A percentile compares a stretch with the other conserved stretches of the same genome.
These are phyloP conservation scores for Macrotrachela quadricornifera DNA, from an alignment of 1,140 invertebrate genomes.

Conservation along the genomic window DNA sequence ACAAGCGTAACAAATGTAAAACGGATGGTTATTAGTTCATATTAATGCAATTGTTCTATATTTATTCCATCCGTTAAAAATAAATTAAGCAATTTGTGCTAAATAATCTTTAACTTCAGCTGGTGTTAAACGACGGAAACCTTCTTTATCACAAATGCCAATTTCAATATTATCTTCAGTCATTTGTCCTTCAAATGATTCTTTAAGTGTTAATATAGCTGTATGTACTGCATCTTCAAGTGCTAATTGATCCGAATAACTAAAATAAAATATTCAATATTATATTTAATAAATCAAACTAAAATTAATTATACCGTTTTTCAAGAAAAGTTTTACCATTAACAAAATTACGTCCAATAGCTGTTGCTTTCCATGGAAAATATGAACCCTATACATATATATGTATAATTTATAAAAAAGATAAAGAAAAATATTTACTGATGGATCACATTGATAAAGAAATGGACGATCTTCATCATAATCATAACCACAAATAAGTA, in stretches of 20 bases:
- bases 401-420: not conserved
- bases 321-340: constrained; percentile 97
- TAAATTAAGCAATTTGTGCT: constrained; percentile 9
- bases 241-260: constrained; percentile 84
- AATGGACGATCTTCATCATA: constrained; percentile 50
- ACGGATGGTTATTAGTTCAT: too few relatives aligned
- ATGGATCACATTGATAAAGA: constrained; percentile 94
- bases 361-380: constrained; percentile 98
- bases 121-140: constrained; percentile 70
- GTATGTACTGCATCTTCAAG: constrained; percentile 96
- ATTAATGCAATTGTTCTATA: too few relatives aligned
- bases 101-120: constrained; percentile 90
- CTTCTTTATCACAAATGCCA: constrained; percentile 69
- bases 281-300: too few relatives aligned
- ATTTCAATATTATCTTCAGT: constrained; percentile 97
- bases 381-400: constrained; percentile 52
- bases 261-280: constrained; percentile 28
- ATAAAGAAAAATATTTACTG: constrained; percentile 30
- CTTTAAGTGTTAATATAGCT: constrained; percentile 87
- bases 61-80: too few relatives aligned
- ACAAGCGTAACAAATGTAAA: too few relatives aligned
- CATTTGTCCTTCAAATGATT: constrained; percentile 98
- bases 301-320: constrained; percentile 39
- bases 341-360: constrained; percentile 93
- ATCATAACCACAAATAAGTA: constrained; percentile 94